Percentiles rank a stretch among this genome's conserved stretches.
Conservation (phyloP, 1,140 invertebrate species). For the Lepidurus packardi region DNA sequence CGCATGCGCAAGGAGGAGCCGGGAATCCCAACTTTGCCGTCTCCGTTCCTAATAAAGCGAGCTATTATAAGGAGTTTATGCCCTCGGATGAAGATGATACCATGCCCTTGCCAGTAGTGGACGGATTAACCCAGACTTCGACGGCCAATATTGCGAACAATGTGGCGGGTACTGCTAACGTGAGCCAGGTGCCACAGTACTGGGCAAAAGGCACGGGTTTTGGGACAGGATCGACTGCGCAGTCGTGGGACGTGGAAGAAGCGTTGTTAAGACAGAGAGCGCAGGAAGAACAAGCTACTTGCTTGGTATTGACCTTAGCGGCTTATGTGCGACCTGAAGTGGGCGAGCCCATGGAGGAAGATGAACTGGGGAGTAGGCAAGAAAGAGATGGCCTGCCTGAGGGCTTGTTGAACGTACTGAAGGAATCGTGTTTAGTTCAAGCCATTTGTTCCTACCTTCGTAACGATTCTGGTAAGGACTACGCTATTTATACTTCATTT, state of each 20-base stretch:
- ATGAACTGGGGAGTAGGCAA: constrained; percentile 37
- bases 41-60: neutral
- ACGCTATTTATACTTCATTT: neutral
- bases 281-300: constrained; percentile 90
- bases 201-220: constrained; percentile 93
- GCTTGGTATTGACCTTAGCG: constrained; percentile 50
- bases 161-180: constrained; percentile 36
- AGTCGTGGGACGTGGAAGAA: constrained; percentile 93
- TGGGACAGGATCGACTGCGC: constrained; percentile 88
- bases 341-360: constrained; percentile 32
- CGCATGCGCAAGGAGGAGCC: too few relatives aligned
- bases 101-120: neutral
- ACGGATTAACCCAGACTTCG: neutral
- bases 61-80: neutral
- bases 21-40: neutral
- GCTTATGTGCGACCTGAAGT: constrained; percentile 26
- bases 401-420: constrained; percentile 66
- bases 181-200: constrained; percentile 69
- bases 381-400: constrained; percentile 50
- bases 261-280: constrained; percentile 77
- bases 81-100: neutral
- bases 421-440: constrained; percentile 74
- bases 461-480: constrained; percentile 72
- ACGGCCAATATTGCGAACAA: constrained; percentile 34
- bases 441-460: constrained; percentile 84